These are phyloP conservation scores for Thomomys bottae DNA, from an alignment of 2,113 vertebrate genomes.

Conservation along the genomic window DNA sequence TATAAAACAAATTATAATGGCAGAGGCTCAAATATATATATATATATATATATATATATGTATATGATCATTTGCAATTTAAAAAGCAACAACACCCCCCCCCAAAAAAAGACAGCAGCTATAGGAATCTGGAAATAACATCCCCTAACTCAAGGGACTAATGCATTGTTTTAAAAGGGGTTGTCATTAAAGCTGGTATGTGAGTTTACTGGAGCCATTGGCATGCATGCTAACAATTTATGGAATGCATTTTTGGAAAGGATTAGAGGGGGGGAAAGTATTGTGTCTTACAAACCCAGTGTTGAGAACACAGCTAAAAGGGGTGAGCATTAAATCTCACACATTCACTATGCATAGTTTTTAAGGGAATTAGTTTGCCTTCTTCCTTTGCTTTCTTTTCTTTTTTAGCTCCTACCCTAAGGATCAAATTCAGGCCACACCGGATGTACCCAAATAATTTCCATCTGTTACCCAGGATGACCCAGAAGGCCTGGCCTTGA, in stretches of 20 bases:
- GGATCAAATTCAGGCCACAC: slow-evolving; percentile 82
- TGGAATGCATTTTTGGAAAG: slow-evolving; percentile 89
- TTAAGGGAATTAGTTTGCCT: slow-evolving; percentile 61
- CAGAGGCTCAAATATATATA: not conserved
- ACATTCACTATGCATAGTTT: slow-evolving; percentile 66
- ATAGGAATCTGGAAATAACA: slow-evolving; percentile 88
- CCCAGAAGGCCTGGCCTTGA: slow-evolving; percentile 74
- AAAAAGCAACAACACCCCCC: not conserved
- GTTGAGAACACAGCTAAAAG: slow-evolving; percentile 78
- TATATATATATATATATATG: not conserved
- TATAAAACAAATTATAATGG: not conserved
- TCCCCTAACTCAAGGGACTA: slow-evolving; percentile 84
- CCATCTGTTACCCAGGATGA: slow-evolving; percentile 78
- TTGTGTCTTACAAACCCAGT: slow-evolving; percentile 82
- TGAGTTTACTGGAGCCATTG: slow-evolving; percentile 83
- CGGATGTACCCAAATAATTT: slow-evolving; percentile 81
- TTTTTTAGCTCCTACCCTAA: slow-evolving; percentile 71
- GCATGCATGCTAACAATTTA: slow-evolving; percentile 86
- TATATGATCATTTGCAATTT: slow-evolving; percentile 82
- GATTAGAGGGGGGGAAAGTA: slow-evolving; percentile 85
- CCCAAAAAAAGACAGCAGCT: slow-evolving; percentile 77
- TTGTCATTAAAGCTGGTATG: slow-evolving; percentile 89
- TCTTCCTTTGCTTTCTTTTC: slow-evolving; percentile 19
- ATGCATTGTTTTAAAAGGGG: slow-evolving; percentile 84
- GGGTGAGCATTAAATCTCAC: slow-evolving; percentile 73